phyloP scores from a whole-genome alignment of 2,888 invertebrate species.

The Priocnemis perturbator region DNA sequence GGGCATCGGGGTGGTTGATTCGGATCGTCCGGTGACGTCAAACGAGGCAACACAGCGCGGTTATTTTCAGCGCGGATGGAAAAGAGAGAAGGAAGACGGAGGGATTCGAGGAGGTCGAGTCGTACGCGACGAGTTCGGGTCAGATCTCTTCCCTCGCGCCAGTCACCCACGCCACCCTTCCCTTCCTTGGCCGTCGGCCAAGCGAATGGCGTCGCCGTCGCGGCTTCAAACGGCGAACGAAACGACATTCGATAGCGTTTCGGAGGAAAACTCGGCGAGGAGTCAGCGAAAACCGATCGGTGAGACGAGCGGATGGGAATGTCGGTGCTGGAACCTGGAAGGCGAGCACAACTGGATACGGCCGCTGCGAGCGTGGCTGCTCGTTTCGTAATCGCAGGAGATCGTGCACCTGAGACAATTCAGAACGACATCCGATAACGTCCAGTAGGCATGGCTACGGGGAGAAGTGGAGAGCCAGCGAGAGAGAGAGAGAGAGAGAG shows the following conservation, averaged over 20 bases:
- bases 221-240: no score
- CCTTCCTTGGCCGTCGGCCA: slow-evolving; percentile 27
- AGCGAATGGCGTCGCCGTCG: neutral
- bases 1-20: slow-evolving; percentile 39
- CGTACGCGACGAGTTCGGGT: slow-evolving; percentile 10
- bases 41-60: slow-evolving; percentile 54
- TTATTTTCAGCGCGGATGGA: slow-evolving; percentile 49
- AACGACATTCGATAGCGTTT: no score
- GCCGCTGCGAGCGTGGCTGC: no score
- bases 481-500: slow-evolving; percentile 12
- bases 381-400: no score
- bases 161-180: slow-evolving; percentile 50
- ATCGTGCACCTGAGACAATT: no score
- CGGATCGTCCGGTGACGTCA: slow-evolving; percentile 58
- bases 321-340: no score
- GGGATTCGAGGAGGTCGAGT: slow-evolving; percentile 12
- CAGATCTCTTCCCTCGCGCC: slow-evolving; percentile 36
- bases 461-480: slow-evolving; percentile 13
- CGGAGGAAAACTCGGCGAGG: no score
- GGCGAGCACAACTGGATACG: no score
- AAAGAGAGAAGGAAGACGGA: slow-evolving; percentile 27
- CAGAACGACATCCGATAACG: no score
- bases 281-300: no score
- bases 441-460: neutral
- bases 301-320: no score